A percentile compares a stretch with the other conserved stretches of the same genome.
phyloP scores from a whole-genome alignment of 2,113 vertebrate genomes.

The Anser cygnoides region DNA sequence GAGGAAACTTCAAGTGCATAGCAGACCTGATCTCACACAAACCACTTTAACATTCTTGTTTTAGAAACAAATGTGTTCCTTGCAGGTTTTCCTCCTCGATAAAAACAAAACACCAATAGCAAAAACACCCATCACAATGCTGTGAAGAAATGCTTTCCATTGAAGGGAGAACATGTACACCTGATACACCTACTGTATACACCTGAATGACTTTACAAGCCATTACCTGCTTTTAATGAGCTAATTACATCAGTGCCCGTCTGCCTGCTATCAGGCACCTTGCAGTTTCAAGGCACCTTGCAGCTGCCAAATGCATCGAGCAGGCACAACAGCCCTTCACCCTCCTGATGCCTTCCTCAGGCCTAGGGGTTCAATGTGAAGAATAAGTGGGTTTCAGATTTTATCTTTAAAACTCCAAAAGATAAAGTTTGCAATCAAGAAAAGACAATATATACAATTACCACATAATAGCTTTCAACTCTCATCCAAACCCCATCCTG shows the following conservation, averaged over 20 bases:
- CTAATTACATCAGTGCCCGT: conserved; percentile 88
- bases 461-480: neutral
- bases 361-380: neutral
- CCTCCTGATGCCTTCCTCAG: neutral
- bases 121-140: neutral
- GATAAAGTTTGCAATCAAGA: too few relatives aligned
- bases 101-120: neutral
- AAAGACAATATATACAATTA: neutral
- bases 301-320: neutral
- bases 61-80: neutral
- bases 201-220: conserved; percentile 85
- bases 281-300: conserved; percentile 57
- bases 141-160: neutral
- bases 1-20: neutral
- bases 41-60: neutral
- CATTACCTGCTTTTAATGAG: conserved; percentile 90
- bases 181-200: conserved; percentile 74
- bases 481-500: neutral
- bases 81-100: neutral
- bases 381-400: neutral
- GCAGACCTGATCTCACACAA: neutral
- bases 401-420: neutral
- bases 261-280: conserved; percentile 13
- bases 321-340: neutral
- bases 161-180: conserved; percentile 26